A percentile compares a stretch with the other conserved stretches of the same genome.
Evolutionary conservation across 2,113 vertebrate species (phyloP).

Genomic region (Probosciger aterrimus): DNA sequence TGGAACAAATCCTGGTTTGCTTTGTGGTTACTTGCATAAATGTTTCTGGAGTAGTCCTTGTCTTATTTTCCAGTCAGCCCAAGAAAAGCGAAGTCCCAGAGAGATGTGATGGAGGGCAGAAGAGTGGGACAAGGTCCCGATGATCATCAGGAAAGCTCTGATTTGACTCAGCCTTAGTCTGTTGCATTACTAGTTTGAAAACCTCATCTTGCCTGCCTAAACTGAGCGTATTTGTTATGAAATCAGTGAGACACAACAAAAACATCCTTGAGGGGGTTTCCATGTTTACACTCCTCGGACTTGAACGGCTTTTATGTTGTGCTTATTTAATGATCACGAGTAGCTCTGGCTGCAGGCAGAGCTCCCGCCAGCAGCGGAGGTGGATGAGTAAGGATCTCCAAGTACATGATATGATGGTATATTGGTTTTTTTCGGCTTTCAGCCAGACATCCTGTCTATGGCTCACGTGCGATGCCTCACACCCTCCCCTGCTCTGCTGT

Average conservation of each 20-base stretch:
- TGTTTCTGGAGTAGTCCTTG: background rate
- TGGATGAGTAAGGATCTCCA: background rate
- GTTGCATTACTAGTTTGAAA: background rate
- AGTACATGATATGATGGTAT: background rate
- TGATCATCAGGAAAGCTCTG: background rate
- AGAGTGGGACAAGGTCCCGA: background rate
- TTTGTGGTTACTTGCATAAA: background rate
- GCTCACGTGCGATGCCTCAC: slow-evolving; percentile 79
- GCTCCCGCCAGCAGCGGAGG: background rate
- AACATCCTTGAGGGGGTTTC: background rate
- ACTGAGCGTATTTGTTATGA: background rate
- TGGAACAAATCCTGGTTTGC: background rate
- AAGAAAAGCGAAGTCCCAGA: background rate
- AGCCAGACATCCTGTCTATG: slow-evolving; percentile 88
- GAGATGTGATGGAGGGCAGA: background rate
- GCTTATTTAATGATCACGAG: background rate
- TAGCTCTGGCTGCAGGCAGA: background rate
- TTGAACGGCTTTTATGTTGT: background rate
- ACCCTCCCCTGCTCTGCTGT: slow-evolving; percentile 84
- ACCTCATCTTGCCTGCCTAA: background rate
- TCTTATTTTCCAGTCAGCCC: background rate
- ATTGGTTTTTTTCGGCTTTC: slow-evolving; percentile 4
- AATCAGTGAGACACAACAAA: background rate
- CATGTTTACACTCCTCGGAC: background rate
- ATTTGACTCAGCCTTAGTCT: background rate